Conservation (phyloP, 2,888 invertebrate species). For the Trimorus sp. region DNA sequence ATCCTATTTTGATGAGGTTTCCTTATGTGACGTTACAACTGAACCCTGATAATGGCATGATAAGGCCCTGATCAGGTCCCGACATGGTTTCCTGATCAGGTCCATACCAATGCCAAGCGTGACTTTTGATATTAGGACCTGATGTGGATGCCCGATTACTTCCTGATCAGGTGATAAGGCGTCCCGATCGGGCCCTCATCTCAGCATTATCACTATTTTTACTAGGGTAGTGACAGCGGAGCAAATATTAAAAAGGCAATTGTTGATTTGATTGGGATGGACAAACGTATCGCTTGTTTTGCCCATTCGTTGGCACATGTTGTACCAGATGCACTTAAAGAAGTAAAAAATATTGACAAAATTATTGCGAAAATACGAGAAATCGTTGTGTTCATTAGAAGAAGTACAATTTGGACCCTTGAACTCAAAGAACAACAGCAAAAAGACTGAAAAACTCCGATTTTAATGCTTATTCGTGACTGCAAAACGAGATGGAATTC, state of each 20-base stretch:
- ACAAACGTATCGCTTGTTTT: constrained; percentile 16
- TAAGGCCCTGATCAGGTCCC: too few species aligned
- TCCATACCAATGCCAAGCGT: too few species aligned
- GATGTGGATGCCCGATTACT: too few species aligned
- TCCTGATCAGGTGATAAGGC: too few species aligned
- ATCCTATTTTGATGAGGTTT: too few species aligned
- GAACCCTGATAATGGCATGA: too few species aligned
- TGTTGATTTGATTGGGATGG: constrained; percentile 2
- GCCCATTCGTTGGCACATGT: constrained; percentile 17
- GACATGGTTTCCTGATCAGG: too few species aligned
- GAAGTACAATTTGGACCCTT: background rate
- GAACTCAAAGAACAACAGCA: constrained; percentile 23
- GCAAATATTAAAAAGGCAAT: constrained; percentile 25
- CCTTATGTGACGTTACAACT: too few species aligned
- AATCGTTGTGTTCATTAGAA: constrained; percentile 17
- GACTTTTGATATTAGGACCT: too few species aligned
- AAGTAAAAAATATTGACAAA: background rate
- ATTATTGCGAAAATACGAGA: constrained; percentile 8
- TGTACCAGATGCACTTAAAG: constrained; percentile 12
- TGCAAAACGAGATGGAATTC: constrained; percentile 32
- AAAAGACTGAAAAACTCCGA: background rate
- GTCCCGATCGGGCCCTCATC: too few species aligned
- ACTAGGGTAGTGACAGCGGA: constrained; percentile 9
- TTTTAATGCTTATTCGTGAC: constrained; percentile 15
- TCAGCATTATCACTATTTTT: too few species aligned